Conservation (phyloP, 2,888 invertebrate species). For the Notocelia uddmanniana region DNA sequence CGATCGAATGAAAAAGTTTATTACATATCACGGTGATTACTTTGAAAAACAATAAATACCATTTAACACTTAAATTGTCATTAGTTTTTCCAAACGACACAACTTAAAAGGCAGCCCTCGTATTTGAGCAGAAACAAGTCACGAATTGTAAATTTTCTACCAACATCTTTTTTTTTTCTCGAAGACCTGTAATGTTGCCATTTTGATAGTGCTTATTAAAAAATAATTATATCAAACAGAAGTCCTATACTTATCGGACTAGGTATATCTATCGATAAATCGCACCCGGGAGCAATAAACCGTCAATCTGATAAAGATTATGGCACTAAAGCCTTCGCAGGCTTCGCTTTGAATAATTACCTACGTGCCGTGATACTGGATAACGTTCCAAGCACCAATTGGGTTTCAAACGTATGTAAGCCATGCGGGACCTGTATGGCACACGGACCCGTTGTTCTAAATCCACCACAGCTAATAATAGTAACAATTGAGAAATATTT, state of each 20-base stretch:
- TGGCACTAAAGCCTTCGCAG: conserved; percentile 40
- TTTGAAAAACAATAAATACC: too few species aligned
- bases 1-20: too few species aligned
- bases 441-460: conserved; percentile 24
- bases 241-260: neutral
- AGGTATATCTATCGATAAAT: conserved; percentile 21
- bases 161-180: neutral
- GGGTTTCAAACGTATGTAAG: neutral
- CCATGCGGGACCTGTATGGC: neutral
- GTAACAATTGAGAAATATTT: conserved; percentile 33
- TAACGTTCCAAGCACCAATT: conserved; percentile 21
- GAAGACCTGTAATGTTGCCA: neutral
- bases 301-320: conserved; percentile 44
- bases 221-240: neutral
- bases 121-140: neutral
- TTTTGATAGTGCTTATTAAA: neutral
- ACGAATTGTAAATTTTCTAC: neutral
- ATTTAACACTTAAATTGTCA: too few species aligned
- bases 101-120: too few species aligned
- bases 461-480: conserved; percentile 34
- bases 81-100: too few species aligned
- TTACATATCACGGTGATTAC: too few species aligned
- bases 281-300: conserved; percentile 39
- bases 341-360: conserved; percentile 46
- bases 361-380: neutral